These are phyloP conservation scores for Rhinogobio ventralis DNA, from an alignment of 2,797 vertebrate genomes.

Conservation along the genomic window DNA sequence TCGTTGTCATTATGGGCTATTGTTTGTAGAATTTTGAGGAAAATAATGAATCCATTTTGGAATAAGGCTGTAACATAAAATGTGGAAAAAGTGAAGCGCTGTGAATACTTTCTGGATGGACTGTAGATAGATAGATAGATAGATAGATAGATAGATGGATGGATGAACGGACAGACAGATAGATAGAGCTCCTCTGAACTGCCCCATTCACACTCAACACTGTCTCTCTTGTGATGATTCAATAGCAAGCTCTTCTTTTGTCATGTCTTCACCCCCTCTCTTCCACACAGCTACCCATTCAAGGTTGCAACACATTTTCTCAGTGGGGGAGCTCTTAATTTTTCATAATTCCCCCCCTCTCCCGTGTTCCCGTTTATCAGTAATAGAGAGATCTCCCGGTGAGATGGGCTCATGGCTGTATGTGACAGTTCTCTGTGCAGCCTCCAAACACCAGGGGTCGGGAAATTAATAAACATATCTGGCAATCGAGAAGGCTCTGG, in stretches of 20 bases:
- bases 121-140: background rate
- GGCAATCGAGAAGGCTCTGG: constrained; percentile 88
- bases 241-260: constrained; percentile 76
- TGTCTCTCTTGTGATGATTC: constrained; percentile 82
- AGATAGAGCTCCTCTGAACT: constrained; percentile 64
- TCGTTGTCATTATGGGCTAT: too few species aligned
- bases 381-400: constrained; percentile 86
- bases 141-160: background rate
- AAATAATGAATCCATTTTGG: too few species aligned
- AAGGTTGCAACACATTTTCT: constrained; percentile 83
- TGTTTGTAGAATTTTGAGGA: too few species aligned
- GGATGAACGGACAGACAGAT: background rate
- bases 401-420: constrained; percentile 85
- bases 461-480: constrained; percentile 97
- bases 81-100: too few species aligned
- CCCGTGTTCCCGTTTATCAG: constrained; percentile 85
- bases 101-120: too few species aligned
- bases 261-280: constrained; percentile 69
- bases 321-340: constrained; percentile 84
- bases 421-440: constrained; percentile 88
- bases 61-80: too few species aligned
- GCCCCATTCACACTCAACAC: constrained; percentile 77
- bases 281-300: constrained; percentile 18
- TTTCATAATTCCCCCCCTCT: constrained; percentile 75
- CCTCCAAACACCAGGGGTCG: constrained; percentile 84